phyloP scores from a whole-genome alignment of 1,140 invertebrate species.

The Solenopsis invicta region DNA sequence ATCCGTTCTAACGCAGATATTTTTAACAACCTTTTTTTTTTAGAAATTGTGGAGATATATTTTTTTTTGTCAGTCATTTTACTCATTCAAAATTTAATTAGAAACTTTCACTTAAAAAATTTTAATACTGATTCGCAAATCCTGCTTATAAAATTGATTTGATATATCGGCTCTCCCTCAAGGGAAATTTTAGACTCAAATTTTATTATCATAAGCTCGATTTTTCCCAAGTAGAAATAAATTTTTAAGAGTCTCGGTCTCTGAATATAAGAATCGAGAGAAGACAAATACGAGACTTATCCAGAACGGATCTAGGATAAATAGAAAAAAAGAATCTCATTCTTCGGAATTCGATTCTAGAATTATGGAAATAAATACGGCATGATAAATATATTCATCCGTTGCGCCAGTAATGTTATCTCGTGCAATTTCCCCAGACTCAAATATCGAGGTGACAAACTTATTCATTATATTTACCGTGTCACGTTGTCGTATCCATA shows the following conservation, averaged over 20 bases:
- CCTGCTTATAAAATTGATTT: not conserved
- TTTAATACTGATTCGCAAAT: slow-evolving; percentile 6
- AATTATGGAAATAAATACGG: not conserved
- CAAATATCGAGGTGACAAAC: not conserved
- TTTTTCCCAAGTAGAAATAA: slow-evolving; percentile 20
- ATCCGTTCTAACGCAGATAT: not conserved
- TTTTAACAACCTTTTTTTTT: not conserved
- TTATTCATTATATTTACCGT: slow-evolving; percentile 14
- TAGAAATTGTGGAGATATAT: not conserved
- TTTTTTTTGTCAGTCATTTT: not conserved
- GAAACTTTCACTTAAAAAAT: not conserved
- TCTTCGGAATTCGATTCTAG: slow-evolving; percentile 5
- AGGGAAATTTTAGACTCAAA: slow-evolving; percentile 9
- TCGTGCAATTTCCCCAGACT: not conserved
- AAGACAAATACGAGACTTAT: not conserved
- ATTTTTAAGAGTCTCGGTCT: not conserved
- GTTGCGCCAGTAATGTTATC: not conserved
- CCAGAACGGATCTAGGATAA: not conserved
- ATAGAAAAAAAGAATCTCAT: not conserved
- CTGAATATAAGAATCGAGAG: not conserved
- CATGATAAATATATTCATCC: not conserved
- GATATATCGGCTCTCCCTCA: not conserved
- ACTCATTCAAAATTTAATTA: not conserved
- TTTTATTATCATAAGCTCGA: not conserved
- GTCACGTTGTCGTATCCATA: not conserved